Conservation (phyloP, 2,797 vertebrate genomes). For the Hoplostethus mediterraneus region DNA sequence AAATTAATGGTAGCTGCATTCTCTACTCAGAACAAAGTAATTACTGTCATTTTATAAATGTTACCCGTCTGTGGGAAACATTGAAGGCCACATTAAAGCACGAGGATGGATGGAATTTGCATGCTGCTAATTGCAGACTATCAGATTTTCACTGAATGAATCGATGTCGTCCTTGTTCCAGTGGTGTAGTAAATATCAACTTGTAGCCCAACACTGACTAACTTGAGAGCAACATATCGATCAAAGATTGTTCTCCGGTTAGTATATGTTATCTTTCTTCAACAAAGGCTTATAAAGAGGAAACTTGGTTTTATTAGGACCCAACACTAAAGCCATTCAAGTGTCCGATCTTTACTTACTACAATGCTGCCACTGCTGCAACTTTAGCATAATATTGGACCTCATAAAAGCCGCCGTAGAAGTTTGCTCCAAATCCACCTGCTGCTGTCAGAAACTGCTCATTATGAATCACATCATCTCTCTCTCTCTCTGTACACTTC, state of each 20-base stretch:
- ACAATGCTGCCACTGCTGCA: background rate
- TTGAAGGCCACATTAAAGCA: constrained; percentile 60
- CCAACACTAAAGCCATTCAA: background rate
- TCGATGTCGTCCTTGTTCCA: constrained; percentile 45
- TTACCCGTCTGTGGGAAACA: constrained; percentile 56
- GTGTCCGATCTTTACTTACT: background rate
- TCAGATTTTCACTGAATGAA: constrained; percentile 49
- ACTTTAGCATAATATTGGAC: constrained; percentile 7
- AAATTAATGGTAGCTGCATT: constrained; percentile 67
- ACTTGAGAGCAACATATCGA: background rate
- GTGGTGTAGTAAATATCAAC: constrained; percentile 53
- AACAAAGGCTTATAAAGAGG: constrained; percentile 30
- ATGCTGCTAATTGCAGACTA: constrained; percentile 68
- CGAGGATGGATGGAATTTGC: constrained; percentile 69
- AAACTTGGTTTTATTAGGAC: constrained; percentile 9
- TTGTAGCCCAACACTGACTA: constrained; percentile 43
- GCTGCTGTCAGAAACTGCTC: constrained; percentile 53
- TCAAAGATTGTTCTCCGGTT: constrained; percentile 15
- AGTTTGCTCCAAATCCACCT: constrained; percentile 41
- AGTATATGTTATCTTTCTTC: constrained; percentile 17
- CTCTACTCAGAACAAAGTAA: constrained; percentile 67
- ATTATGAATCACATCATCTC: constrained; percentile 36
- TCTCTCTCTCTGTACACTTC: constrained; percentile 27
- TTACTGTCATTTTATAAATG: constrained; percentile 76
- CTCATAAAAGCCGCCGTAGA: constrained; percentile 19